Evolutionary conservation across 2,888 invertebrate species (phyloP).

Genomic region (Sinopyrophorus schimmeli): DNA sequence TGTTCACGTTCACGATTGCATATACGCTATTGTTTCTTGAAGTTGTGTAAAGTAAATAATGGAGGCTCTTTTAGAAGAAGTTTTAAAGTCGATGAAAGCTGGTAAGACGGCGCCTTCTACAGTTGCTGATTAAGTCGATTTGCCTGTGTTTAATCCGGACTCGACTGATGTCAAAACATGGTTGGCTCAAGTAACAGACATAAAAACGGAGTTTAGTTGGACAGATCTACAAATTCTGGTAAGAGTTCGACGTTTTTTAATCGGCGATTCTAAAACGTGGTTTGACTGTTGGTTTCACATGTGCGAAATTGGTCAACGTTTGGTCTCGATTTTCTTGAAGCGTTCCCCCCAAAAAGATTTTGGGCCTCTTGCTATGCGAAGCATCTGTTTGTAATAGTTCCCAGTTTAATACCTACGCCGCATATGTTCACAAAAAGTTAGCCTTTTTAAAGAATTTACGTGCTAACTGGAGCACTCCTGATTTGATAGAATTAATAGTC

Average conservation of each 20-base stretch:
- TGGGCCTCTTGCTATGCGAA: slow-evolving; percentile 33
- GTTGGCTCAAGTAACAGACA: slow-evolving; percentile 7
- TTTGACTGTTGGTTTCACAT: slow-evolving; percentile 29
- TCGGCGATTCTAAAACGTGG: slow-evolving; percentile 9
- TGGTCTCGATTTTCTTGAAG: slow-evolving; percentile 35
- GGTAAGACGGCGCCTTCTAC: slow-evolving; percentile 4
- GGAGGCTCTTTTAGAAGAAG: slow-evolving; percentile 4
- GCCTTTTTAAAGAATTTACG: slow-evolving; percentile 33
- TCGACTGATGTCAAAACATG: slow-evolving; percentile 1
- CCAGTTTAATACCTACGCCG: slow-evolving; percentile 31
- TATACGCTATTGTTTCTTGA: too few relatives aligned
- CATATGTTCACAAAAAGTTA: slow-evolving; percentile 35
- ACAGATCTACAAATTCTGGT: slow-evolving; percentile 9
- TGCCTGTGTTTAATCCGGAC: slow-evolving; percentile 1
- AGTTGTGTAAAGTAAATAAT: too few relatives aligned
- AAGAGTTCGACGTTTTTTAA: slow-evolving; percentile 12
- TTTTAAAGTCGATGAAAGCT: not conserved
- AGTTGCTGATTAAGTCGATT: slow-evolving; percentile 8
- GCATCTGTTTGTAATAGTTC: slow-evolving; percentile 32
- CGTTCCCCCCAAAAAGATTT: slow-evolving; percentile 35
- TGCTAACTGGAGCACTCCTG: slow-evolving; percentile 32
- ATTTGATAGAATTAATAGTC: slow-evolving; percentile 34
- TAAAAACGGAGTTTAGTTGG: slow-evolving; percentile 13
- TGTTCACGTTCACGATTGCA: too few relatives aligned
- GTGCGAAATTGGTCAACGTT: slow-evolving; percentile 32